These are phyloP conservation scores for Falco punctatus DNA, from an alignment of 2,113 vertebrate species.

Conservation along the genomic window DNA sequence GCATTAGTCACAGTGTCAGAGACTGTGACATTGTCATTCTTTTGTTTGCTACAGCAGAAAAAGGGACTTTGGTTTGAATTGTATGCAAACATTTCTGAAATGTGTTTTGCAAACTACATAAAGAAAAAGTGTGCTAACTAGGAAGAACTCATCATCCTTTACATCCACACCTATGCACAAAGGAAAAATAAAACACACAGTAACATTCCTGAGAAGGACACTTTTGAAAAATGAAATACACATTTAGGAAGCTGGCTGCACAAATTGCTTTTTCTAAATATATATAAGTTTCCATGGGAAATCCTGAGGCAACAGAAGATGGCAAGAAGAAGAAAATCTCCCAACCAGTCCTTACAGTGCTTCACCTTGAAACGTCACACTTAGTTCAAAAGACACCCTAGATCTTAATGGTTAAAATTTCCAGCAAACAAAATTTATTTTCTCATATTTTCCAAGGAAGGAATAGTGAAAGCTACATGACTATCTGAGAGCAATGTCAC, in stretches of 20 bases:
- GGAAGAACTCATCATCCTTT: not conserved
- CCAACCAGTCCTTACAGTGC: not conserved
- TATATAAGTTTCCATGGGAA: not conserved
- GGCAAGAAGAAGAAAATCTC: not conserved
- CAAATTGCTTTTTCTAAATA: not conserved
- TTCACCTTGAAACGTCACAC: not conserved
- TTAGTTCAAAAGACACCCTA: not conserved
- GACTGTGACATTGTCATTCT: not conserved
- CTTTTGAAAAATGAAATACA: not conserved
- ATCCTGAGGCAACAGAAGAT: not conserved
- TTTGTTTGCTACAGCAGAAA: not conserved
- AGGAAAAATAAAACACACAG: not conserved
- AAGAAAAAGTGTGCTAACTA: not conserved
- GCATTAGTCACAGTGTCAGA: not conserved
- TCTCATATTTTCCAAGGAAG: not conserved
- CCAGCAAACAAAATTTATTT: not conserved
- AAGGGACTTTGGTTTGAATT: not conserved
- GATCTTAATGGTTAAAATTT: not conserved
- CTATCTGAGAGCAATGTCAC: not conserved
- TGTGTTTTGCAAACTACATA: not conserved
- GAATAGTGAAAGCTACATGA: not conserved
- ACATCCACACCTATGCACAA: not conserved
- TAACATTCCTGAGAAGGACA: not conserved
- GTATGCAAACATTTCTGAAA: not conserved
- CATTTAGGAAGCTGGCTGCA: not conserved